These are phyloP conservation scores for Callinectes sapidus DNA, from an alignment of 2,888 invertebrate species.

Conservation along the genomic window DNA sequence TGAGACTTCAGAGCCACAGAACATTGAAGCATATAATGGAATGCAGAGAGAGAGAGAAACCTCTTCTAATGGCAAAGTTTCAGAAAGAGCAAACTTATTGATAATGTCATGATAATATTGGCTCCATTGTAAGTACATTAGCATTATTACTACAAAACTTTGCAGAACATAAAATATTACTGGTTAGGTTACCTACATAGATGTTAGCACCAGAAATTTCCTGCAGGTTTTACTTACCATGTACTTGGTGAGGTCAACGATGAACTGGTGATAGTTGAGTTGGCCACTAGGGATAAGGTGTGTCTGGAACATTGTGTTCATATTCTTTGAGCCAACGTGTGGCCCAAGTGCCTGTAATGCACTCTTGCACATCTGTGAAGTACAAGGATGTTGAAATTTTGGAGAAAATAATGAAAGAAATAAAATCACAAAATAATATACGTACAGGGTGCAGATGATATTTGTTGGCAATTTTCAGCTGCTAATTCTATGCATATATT, in stretches of 20 bases:
- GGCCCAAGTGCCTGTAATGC: conserved; percentile 70
- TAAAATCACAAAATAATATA: background rate
- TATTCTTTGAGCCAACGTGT: conserved; percentile 60
- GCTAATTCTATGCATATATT: no score
- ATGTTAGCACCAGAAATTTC: background rate
- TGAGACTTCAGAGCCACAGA: background rate
- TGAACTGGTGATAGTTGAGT: conserved; percentile 69
- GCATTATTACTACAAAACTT: background rate
- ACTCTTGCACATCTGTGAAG: conserved; percentile 72
- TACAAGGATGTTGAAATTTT: background rate
- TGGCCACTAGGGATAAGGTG: conserved; percentile 66
- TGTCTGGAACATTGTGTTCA: conserved; percentile 68
- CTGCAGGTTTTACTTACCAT: conserved; percentile 51
- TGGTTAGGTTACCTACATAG: background rate
- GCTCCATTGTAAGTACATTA: background rate
- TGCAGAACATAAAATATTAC: background rate
- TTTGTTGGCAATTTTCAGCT: no score
- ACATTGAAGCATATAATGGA: no score
- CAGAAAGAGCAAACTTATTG: no score
- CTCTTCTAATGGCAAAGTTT: no score
- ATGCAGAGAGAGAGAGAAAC: background rate
- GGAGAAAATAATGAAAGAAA: background rate
- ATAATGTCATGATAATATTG: no score
- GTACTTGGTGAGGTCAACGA: conserved; percentile 63
- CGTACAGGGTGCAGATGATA: no score